A percentile compares a stretch with the other conserved stretches of the same genome.
Evolutionary conservation across 37 sponge, comb jelly and placozoan genomes (phyloP).

Genomic region (Spongilla lacustris): DNA sequence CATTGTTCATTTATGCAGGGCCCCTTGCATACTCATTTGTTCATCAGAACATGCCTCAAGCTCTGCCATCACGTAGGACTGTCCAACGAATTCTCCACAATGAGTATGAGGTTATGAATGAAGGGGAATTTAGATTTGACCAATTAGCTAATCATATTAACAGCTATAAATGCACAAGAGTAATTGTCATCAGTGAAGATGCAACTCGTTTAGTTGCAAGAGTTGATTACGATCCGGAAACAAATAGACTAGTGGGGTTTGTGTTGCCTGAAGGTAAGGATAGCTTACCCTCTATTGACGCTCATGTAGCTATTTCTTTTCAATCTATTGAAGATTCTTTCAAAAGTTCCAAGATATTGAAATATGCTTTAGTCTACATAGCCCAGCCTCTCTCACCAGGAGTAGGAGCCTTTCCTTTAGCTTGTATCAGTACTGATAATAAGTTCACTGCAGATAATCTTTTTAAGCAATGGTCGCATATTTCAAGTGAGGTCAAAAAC

Average conservation of each 20-base stretch:
- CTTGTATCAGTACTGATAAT: conserved; percentile 57
- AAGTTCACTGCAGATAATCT: conserved; percentile 38
- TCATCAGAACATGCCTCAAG: conserved; percentile 60
- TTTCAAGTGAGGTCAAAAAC: conserved; percentile 38
- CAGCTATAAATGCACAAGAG: conserved; percentile 18
- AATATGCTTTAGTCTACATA: conserved; percentile 66
- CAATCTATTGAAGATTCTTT: too few species aligned
- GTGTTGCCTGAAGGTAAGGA: conserved; percentile 32
- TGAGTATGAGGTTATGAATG: conserved; percentile 40
- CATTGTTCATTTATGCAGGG: conserved; percentile 53
- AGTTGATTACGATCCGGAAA: conserved; percentile 60
- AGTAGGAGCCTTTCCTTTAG: conserved; percentile 40
- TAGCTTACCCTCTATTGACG: conserved; percentile 27
- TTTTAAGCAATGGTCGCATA: conserved; percentile 47
- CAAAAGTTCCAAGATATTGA: conserved; percentile 14
- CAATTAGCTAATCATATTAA: conserved; percentile 33
- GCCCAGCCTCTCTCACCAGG: conserved; percentile 41
- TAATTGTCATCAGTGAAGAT: conserved; percentile 56
- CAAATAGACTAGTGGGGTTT: conserved; percentile 53
- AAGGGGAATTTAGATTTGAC: conserved; percentile 65
- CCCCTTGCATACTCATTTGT: conserved; percentile 64
- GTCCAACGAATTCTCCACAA: conserved; percentile 45
- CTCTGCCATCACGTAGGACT: conserved; percentile 57
- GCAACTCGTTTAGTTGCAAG: conserved; percentile 45
- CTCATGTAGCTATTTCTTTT: conserved; percentile 52